Conservation (phyloP, 2,888 invertebrate genomes). For the Ametastegia equiseti region DNA sequence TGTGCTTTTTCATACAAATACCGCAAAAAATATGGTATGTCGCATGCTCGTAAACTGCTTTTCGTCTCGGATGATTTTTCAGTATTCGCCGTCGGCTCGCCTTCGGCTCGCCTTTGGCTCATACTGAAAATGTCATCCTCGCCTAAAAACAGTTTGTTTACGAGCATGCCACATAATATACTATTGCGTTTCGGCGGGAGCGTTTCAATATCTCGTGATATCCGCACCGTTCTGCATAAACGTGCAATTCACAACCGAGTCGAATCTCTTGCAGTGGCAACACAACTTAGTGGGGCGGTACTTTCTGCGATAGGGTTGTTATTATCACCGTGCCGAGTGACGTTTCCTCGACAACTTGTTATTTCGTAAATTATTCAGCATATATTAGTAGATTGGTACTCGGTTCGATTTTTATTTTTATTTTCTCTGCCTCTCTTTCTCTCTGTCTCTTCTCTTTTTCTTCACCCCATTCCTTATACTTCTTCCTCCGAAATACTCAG, state of each 20-base stretch:
- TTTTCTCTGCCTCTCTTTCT: not conserved
- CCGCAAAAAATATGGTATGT: too few species aligned
- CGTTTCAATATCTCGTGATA: constrained; percentile 33
- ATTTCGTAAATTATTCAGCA: constrained; percentile 52
- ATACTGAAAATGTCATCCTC: too few species aligned
- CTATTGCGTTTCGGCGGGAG: too few species aligned
- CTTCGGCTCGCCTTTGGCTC: too few species aligned
- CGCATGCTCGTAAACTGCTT: too few species aligned
- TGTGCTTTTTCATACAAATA: too few species aligned
- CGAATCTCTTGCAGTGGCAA: not conserved
- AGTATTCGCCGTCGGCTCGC: too few species aligned
- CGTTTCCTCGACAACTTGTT: constrained; percentile 64
- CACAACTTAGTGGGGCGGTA: not conserved
- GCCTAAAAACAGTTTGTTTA: too few species aligned
- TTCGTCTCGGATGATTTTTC: too few species aligned
- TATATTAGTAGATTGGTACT: constrained; percentile 24
- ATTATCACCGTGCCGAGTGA: constrained; percentile 60
- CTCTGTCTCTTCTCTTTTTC: not conserved
- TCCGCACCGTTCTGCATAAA: constrained; percentile 15
- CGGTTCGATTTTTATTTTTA: not conserved
- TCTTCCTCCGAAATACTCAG: too few species aligned
- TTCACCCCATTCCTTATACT: not conserved
- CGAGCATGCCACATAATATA: too few species aligned
- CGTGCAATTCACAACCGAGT: constrained; percentile 6
- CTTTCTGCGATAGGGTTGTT: constrained; percentile 38